Conservation (phyloP, 2,888 invertebrate species). For the Conistra vaccinii region DNA sequence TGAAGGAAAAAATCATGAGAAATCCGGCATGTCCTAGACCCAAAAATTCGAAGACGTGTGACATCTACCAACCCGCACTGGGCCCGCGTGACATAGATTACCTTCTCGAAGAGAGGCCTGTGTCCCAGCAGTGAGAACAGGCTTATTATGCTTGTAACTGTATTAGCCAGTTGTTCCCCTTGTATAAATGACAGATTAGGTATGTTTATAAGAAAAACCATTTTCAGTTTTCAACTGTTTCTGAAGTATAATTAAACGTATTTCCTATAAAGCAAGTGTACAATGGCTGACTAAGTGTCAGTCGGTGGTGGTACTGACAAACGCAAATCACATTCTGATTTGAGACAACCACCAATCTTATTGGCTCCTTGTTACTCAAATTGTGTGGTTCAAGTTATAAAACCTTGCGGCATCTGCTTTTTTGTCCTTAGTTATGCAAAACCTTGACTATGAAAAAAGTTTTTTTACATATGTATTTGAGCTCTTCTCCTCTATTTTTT, state of each 20-base stretch:
- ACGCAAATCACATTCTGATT: slow-evolving; percentile 81
- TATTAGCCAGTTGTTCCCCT: background rate
- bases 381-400: slow-evolving; percentile 60
- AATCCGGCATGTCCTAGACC: too few relatives aligned
- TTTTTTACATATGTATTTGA: background rate
- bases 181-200: background rate
- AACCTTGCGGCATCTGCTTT: background rate
- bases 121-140: too few relatives aligned
- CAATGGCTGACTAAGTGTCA: slow-evolving; percentile 58
- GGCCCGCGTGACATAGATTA: too few relatives aligned
- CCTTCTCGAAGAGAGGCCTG: too few relatives aligned
- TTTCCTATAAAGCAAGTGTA: slow-evolving; percentile 29
- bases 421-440: background rate
- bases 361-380: slow-evolving; percentile 81
- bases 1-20: too few relatives aligned
- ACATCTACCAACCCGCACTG: too few relatives aligned
- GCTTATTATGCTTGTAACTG: too few relatives aligned
- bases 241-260: slow-evolving; percentile 28
- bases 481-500: background rate
- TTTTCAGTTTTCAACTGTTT: background rate
- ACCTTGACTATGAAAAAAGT: background rate
- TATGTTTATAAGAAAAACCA: background rate
- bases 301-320: slow-evolving; percentile 66
- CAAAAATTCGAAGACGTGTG: too few relatives aligned
- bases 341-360: slow-evolving; percentile 78